phyloP scores from a whole-genome alignment of 2,888 invertebrate species.

The Cataglyphis altisquamis region DNA sequence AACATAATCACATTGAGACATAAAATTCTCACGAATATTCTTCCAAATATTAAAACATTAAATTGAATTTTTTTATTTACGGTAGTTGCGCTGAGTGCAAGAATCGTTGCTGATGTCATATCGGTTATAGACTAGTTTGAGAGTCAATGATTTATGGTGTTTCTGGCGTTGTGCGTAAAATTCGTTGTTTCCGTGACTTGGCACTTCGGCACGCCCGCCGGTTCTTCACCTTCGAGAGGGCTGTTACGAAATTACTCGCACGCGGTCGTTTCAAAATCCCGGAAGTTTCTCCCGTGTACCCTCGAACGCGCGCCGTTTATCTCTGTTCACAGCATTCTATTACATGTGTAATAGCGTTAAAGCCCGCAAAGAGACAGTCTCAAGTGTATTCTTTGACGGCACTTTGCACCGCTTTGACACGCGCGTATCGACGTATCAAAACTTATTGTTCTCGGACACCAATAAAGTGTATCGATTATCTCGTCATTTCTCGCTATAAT shows the following conservation, averaged over 20 bases:
- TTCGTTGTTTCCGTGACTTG: conserved; percentile 34
- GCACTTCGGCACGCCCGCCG: conserved; percentile 25
- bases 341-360: conserved; percentile 16
- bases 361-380: background rate
- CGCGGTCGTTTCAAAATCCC: conserved; percentile 33
- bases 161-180: conserved; percentile 40
- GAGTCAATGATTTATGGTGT: conserved; percentile 51
- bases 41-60: background rate
- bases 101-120: conserved; percentile 29
- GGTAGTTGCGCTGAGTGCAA: conserved; percentile 35
- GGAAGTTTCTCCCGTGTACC: conserved; percentile 31
- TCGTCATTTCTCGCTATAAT: background rate
- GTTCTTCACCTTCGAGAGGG: conserved; percentile 28
- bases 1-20: background rate
- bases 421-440: conserved; percentile 3
- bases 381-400: conserved; percentile 27
- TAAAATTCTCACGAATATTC: background rate
- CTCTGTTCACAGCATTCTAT: conserved; percentile 13
- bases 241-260: conserved; percentile 41
- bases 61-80: background rate
- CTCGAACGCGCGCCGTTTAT: background rate
- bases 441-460: conserved; percentile 8
- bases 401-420: conserved; percentile 1
- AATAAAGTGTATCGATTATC: conserved; percentile 8
- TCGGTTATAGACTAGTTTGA: conserved; percentile 45